phyloP scores from a whole-genome alignment of 2,797 vertebrate species.

The Paguma larvata region DNA sequence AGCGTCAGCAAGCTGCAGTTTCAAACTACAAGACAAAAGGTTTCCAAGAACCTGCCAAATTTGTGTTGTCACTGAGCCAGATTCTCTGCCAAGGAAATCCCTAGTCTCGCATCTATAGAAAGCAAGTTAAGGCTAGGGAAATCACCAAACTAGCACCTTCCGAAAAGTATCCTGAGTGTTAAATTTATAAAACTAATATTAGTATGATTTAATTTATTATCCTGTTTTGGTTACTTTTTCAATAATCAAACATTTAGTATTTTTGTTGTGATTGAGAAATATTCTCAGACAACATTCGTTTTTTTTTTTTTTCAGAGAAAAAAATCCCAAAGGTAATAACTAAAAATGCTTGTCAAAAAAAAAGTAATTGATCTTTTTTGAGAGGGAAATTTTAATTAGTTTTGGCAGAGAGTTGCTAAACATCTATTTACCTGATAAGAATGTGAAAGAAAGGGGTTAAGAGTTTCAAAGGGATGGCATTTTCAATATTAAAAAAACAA shows the following conservation, averaged over 20 bases:
- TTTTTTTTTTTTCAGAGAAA: background rate
- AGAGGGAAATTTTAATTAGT: constrained; percentile 65
- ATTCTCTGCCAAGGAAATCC: constrained; percentile 49
- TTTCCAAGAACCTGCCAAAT: constrained; percentile 75
- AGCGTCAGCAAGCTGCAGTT: background rate
- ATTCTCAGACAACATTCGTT: background rate
- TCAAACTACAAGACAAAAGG: constrained; percentile 73
- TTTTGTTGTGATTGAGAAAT: constrained; percentile 45
- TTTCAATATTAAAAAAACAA: constrained; percentile 46
- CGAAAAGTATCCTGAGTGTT: background rate
- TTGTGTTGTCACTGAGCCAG: constrained; percentile 61
- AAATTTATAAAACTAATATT: background rate
- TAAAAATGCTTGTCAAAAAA: constrained; percentile 5
- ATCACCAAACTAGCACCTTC: background rate
- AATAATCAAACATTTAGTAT: background rate
- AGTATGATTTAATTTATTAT: background rate
- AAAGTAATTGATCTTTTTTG: constrained; percentile 43
- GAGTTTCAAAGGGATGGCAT: constrained; percentile 68
- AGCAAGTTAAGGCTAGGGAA: constrained; percentile 45
- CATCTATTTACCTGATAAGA: constrained; percentile 74
- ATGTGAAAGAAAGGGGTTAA: constrained; percentile 64
- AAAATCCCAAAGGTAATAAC: background rate
- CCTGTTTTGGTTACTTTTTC: background rate
- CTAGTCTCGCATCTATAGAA: background rate
- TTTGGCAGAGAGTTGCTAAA: constrained; percentile 51